Evolutionary conservation across 2,888 invertebrate species (phyloP).

Genomic region (Chelonus formosanus): DNA sequence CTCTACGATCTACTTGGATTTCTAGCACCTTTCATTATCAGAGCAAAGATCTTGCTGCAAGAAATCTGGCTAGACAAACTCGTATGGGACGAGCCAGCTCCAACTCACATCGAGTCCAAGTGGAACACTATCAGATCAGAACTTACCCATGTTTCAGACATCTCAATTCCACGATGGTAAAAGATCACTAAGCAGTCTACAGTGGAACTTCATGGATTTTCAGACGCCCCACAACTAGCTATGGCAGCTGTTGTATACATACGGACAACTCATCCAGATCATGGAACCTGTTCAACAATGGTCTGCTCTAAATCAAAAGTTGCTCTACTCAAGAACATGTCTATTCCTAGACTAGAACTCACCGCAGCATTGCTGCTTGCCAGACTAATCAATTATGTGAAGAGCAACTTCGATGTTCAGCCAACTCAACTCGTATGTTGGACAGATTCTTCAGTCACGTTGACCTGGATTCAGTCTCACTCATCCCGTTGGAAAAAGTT

Average conservation of each 20-base stretch:
- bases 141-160: constrained; percentile 8
- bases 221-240: constrained; percentile 38
- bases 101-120: neutral
- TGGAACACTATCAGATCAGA: constrained; percentile 29
- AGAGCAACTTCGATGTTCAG: constrained; percentile 1
- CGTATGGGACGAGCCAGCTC: constrained; percentile 34
- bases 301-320: constrained; percentile 28
- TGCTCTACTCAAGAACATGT: constrained; percentile 28
- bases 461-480: constrained; percentile 37
- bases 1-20: constrained; percentile 40
- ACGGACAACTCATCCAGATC: no score
- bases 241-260: constrained; percentile 35
- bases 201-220: constrained; percentile 39
- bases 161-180: constrained; percentile 37
- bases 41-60: constrained; percentile 38
- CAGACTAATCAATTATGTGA: constrained; percentile 26
- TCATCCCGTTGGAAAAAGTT: constrained; percentile 27
- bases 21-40: no score
- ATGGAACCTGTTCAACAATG: neutral
- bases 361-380: constrained; percentile 38
- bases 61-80: constrained; percentile 35
- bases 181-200: no score
- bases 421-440: constrained; percentile 21
- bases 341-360: constrained; percentile 47
- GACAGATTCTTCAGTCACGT: constrained; percentile 35